Evolutionary conservation across 2,113 vertebrate genomes (phyloP), one percentile per base, ranked within the genome.

Genomic region (Neofelis nebulosa): DNA sequence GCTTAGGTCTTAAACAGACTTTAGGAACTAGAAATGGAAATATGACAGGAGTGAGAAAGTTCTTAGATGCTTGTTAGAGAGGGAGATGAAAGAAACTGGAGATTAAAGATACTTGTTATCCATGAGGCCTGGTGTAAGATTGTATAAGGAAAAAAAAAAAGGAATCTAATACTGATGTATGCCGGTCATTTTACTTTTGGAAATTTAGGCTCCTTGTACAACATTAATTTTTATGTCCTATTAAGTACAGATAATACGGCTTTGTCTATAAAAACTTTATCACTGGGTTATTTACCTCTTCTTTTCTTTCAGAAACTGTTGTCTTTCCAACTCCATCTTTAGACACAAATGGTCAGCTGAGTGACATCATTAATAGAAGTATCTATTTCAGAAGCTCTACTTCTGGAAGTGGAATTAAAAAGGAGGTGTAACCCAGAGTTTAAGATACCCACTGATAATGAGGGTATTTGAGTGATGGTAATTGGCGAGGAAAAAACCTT

Each of bases 401-500:
- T 82, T 87, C 79, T 94, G 82, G n/a, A 74, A 97, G 89, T 91
- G 16, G 66, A 97, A 89, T 66, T 82, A 98, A 95, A 97, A 95
- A 91, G 95, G 96, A 94, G 48, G 90, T 96, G 90, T 45, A 91
- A 93, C 71, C 36, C 97, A 76, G 84, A 52, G 79, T 74, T 41
- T 36, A 90, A 87, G 95, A 57, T 91, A 80, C 12, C 97, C 94
- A 81, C 76, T 87, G 57, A 88, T 93, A 91, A 94, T 61, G 94
- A 92, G 55, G 73, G 12, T 29, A 84, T 91, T 96, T 97, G 94
- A 97, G 36, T 93, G 97, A 94, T 94, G 74, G 45, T 94, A 97
- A 98, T 90, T 97, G 97, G 93, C 82, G 93, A 96, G 96, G 48
- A 97, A 93, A 79, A 95, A 95, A 93, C 74, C 96, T 89, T 85